Conservation (phyloP, 2,888 invertebrate species). For the Neoaliturus tenellus region DNA sequence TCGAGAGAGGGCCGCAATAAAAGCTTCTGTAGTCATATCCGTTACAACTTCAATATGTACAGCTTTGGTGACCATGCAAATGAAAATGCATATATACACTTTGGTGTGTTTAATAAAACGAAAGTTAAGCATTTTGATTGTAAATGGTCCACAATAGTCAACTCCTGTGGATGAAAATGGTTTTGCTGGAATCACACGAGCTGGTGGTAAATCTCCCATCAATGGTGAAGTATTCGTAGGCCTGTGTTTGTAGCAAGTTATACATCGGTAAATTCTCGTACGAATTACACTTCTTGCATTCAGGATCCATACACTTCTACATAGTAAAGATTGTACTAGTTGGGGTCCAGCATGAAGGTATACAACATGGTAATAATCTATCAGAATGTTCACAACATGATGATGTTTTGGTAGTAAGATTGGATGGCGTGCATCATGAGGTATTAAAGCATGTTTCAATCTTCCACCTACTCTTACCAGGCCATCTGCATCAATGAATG, state of each 20-base stretch:
- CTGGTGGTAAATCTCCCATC: too few species aligned
- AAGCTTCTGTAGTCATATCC: too few species aligned
- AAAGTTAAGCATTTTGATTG: too few species aligned
- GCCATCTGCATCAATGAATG: not conserved
- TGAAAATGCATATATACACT: too few species aligned
- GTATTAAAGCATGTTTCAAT: slow-evolving; percentile 32
- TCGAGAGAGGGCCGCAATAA: too few species aligned
- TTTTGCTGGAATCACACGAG: not conserved
- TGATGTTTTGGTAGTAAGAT: slow-evolving; percentile 56
- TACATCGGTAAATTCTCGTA: not conserved
- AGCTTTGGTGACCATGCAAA: too few species aligned
- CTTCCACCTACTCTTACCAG: slow-evolving; percentile 58
- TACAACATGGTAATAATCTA: slow-evolving; percentile 56
- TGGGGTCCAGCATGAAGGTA: slow-evolving; percentile 54
- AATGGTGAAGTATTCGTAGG: too few species aligned
- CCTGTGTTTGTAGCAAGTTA: not conserved
- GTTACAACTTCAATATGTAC: too few species aligned
- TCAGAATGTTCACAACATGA: slow-evolving; percentile 48
- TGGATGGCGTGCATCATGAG: slow-evolving; percentile 9
- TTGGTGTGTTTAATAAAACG: too few species aligned
- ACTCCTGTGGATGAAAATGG: slow-evolving; percentile 45
- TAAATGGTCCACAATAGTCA: slow-evolving; percentile 58
- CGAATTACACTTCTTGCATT: too few species aligned
- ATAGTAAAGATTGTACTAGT: slow-evolving; percentile 5
- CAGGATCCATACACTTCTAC: slow-evolving; percentile 37